Conservation (phyloP, 2,113 vertebrate genomes). For the Copsychus sechellarum region DNA sequence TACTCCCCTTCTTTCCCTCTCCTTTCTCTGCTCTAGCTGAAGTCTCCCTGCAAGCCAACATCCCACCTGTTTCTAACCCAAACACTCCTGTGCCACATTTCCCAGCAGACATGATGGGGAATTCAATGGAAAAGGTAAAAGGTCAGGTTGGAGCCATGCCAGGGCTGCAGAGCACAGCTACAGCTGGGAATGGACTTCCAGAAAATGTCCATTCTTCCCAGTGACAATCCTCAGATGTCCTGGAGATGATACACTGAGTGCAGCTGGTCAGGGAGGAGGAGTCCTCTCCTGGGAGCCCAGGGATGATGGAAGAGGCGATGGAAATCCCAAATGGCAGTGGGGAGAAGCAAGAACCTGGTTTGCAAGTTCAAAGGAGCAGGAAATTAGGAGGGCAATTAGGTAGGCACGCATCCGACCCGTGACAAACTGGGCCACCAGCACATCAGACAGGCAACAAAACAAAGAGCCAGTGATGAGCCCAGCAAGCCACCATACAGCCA, state of each 20-base stretch:
- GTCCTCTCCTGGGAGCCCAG: not conserved
- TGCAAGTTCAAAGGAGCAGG: not conserved
- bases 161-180: not conserved
- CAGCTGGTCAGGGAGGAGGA: constrained; percentile 2
- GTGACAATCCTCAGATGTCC: not conserved
- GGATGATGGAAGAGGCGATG: not conserved
- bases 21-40: not conserved
- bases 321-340: not conserved
- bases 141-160: not conserved
- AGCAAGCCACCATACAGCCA: constrained; percentile 27
- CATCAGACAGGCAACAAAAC: constrained; percentile 13
- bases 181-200: constrained; percentile 25
- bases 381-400: constrained; percentile 1
- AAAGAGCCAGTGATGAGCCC: constrained; percentile 56
- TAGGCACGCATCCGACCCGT: not conserved
- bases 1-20: not conserved
- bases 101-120: not conserved
- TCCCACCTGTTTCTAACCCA: constrained; percentile 39
- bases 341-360: not conserved
- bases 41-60: not conserved
- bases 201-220: constrained; percentile 7
- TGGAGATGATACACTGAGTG: not conserved
- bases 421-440: not conserved
- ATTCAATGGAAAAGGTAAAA: not conserved
- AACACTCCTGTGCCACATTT: constrained; percentile 2